phyloP scores from a whole-genome alignment of 2,888 invertebrate genomes.

The Stenodera caucasica region DNA sequence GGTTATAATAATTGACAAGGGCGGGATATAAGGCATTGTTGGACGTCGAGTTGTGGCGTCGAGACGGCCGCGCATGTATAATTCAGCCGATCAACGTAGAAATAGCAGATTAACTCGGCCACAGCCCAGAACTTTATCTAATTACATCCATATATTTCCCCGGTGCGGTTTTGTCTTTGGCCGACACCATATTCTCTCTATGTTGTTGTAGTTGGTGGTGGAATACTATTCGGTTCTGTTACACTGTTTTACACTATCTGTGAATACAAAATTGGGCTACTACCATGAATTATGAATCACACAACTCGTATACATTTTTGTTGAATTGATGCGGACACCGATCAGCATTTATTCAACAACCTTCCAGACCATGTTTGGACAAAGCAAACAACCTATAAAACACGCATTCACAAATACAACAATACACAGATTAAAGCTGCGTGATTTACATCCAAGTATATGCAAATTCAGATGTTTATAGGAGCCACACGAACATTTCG shows the following conservation, averaged over 20 bases:
- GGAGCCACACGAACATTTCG: slow-evolving; percentile 8
- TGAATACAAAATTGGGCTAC: too few relatives aligned
- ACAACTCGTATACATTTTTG: too few relatives aligned
- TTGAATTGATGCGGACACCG: too few relatives aligned
- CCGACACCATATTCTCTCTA: slow-evolving; percentile 33
- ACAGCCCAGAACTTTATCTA: slow-evolving; percentile 54
- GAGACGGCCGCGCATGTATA: slow-evolving; percentile 40
- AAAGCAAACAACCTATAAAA: slow-evolving; percentile 18
- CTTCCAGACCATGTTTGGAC: slow-evolving; percentile 15
- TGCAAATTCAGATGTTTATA: slow-evolving; percentile 19
- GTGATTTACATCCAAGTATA: slow-evolving; percentile 26
- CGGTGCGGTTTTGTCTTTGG: slow-evolving; percentile 41
- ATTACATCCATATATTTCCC: slow-evolving; percentile 54
- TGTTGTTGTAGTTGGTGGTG: too few relatives aligned
- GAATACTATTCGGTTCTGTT: slow-evolving; percentile 38
- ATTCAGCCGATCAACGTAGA: slow-evolving; percentile 42
- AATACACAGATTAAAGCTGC: slow-evolving; percentile 21
- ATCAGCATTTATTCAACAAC: slow-evolving; percentile 18
- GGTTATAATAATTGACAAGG: slow-evolving; percentile 32
- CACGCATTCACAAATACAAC: slow-evolving; percentile 24
- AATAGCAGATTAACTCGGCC: slow-evolving; percentile 54
- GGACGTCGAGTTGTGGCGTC: slow-evolving; percentile 35
- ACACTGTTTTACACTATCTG: slow-evolving; percentile 30
- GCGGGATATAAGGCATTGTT: slow-evolving; percentile 27
- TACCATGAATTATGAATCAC: too few relatives aligned